Conservation (phyloP, 1,140 invertebrate species). For the Neodiprion virginianus region DNA sequence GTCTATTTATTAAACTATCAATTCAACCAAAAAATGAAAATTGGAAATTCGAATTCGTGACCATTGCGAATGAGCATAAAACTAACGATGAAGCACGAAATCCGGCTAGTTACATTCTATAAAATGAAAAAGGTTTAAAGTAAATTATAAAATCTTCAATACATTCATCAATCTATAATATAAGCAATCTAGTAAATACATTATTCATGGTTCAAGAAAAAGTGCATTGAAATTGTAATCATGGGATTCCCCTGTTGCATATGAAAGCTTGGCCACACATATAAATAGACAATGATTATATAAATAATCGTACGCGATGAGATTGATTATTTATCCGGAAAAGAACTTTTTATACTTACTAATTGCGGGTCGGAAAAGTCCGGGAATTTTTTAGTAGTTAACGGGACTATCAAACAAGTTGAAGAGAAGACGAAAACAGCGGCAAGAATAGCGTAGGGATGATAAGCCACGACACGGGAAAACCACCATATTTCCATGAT, state of each 20-base stretch:
- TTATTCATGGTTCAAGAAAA: no score
- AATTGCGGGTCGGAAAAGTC: constrained; percentile 81
- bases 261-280: not conserved
- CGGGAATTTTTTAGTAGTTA: constrained; percentile 73
- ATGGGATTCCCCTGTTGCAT: not conserved
- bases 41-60: no score
- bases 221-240: not conserved
- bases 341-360: constrained; percentile 52
- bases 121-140: constrained; percentile 4
- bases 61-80: no score
- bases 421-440: constrained; percentile 72
- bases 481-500: constrained; percentile 60
- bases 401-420: constrained; percentile 74
- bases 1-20: no score
- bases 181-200: no score
- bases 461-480: constrained; percentile 72
- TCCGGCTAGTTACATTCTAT: no score
- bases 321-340: constrained; percentile 13
- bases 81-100: no score
- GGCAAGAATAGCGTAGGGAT: constrained; percentile 76
- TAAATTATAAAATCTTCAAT: constrained; percentile 2
- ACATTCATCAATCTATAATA: not conserved
- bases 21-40: no score
- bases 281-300: no score
- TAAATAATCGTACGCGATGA: no score